Evolutionary conservation across 2,888 invertebrate genomes (phyloP), one percentile per base, ranked within the genome.

Genomic region (Ophion ellenae): DNA sequence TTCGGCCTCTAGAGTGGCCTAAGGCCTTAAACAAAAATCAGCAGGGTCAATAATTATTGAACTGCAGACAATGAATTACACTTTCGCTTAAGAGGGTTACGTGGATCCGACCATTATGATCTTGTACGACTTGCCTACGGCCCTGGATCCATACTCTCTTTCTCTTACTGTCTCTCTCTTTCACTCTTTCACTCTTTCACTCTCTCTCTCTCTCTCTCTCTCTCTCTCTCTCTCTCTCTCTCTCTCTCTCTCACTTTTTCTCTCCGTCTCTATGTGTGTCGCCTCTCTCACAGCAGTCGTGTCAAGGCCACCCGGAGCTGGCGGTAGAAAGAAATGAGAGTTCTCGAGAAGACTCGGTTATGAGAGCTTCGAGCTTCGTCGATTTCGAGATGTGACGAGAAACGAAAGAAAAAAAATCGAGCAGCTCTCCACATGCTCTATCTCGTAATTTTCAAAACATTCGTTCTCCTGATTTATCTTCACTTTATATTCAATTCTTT

Each of bases 251-350:
- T 61, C 32, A 32, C 4, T 70, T 32, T 45, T 53, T 76, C 63
- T 69, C 57, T 36, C 69, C 36, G 47, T 63, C 66, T 84, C 40
- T 81, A 73, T 77, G 77, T 86, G 87, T 87, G 89, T 86, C 87
- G 89, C 88, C 86, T 88, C 87, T 90, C 87, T 90, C 90, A 83
- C 85, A 89, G 90, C 89, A 91, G 91, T 88, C 90, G 90, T 93
- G 92, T 93, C 93, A 93, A 93, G 93, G 92, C 92, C 92, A 92
- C 84, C 92, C 88, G 74, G 84, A 57, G 71, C 86, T 85, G 83
- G 81, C 67, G 81, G 64, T 88, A 87, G 89, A 90, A 90, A 90
- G 83, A 80, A 79, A 69, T 28, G 81, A 81, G 81, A 74, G 81
- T 81, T 81, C 81, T 53, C 69, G 57, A 81, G 76, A 86, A 77